Evolutionary conservation across 2,888 invertebrate species (phyloP).

Genomic region (Lycaena phlaeas): DNA sequence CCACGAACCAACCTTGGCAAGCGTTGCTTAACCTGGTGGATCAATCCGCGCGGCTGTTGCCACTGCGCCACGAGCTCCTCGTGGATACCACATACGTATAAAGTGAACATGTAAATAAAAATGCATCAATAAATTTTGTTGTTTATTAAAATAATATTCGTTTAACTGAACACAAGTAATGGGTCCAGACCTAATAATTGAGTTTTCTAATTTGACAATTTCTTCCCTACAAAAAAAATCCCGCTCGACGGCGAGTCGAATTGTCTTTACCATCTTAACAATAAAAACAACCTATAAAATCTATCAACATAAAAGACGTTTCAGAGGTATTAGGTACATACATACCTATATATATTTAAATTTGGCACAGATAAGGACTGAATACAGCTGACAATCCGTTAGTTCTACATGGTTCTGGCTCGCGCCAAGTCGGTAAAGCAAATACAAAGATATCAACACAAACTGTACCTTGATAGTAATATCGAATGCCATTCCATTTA

Average conservation of each 20-base stretch:
- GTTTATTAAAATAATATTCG: conserved; percentile 74
- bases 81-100: too few relatives aligned
- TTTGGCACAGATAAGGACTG: conserved; percentile 7
- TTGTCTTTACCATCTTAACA: conserved; percentile 65
- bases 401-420: conserved; percentile 60
- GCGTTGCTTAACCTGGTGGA: too few relatives aligned
- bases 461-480: conserved; percentile 14
- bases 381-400: conserved; percentile 22
- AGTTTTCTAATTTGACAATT: conserved; percentile 64
- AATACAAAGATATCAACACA: conserved; percentile 21
- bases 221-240: conserved; percentile 50
- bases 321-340: conserved; percentile 39
- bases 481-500: conserved; percentile 24
- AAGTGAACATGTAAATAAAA: conserved; percentile 41
- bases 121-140: conserved; percentile 50
- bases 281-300: conserved; percentile 72
- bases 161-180: conserved; percentile 70
- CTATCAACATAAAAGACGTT: conserved; percentile 62
- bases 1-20: too few relatives aligned
- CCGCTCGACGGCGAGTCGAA: conserved; percentile 31
- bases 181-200: conserved; percentile 66
- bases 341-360: conserved; percentile 18
- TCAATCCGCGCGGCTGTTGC: too few relatives aligned
- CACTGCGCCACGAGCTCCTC: too few relatives aligned
- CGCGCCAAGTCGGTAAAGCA: conserved; percentile 27